These are phyloP conservation scores for Ibidorhyncha struthersii DNA, from an alignment of 2,113 vertebrate genomes.

Conservation along the genomic window DNA sequence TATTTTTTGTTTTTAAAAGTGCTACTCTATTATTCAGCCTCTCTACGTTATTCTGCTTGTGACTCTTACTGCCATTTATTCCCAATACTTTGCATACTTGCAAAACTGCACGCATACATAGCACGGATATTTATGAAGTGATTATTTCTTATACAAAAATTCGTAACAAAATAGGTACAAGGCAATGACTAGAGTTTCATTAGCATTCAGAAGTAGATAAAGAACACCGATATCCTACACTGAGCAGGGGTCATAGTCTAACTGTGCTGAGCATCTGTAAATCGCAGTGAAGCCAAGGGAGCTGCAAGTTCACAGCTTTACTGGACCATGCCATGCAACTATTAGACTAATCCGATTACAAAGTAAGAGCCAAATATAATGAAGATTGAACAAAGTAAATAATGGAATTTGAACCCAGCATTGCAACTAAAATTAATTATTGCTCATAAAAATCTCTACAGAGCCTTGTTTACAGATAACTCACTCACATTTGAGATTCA, in stretches of 20 bases:
- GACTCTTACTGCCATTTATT: not conserved
- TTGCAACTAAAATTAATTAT: constrained; percentile 55
- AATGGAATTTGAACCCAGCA: constrained; percentile 37
- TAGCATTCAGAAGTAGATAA: constrained; percentile 27
- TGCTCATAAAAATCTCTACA: constrained; percentile 57
- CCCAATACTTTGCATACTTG: constrained; percentile 18
- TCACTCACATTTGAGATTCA: constrained; percentile 48
- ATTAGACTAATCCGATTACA: constrained; percentile 22
- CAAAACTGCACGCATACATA: not conserved
- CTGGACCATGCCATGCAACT: constrained; percentile 39
- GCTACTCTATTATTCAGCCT: not conserved
- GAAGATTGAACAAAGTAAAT: constrained; percentile 8
- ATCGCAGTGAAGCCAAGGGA: constrained; percentile 3
- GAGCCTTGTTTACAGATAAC: constrained; percentile 53
- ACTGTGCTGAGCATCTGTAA: constrained; percentile 32
- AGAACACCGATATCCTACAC: constrained; percentile 25
- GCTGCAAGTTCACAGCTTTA: constrained; percentile 29
- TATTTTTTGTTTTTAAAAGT: not conserved
- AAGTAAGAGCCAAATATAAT: constrained; percentile 13
- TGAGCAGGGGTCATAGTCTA: not conserved
- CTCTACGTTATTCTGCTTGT: not conserved
- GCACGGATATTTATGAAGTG: not conserved
- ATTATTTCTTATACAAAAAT: constrained; percentile 50
- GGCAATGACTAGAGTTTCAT: not conserved
- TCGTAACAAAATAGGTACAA: not conserved